These are phyloP conservation scores for Chrysolina americana DNA, from an alignment of 2,888 invertebrate species.

Conservation along the genomic window DNA sequence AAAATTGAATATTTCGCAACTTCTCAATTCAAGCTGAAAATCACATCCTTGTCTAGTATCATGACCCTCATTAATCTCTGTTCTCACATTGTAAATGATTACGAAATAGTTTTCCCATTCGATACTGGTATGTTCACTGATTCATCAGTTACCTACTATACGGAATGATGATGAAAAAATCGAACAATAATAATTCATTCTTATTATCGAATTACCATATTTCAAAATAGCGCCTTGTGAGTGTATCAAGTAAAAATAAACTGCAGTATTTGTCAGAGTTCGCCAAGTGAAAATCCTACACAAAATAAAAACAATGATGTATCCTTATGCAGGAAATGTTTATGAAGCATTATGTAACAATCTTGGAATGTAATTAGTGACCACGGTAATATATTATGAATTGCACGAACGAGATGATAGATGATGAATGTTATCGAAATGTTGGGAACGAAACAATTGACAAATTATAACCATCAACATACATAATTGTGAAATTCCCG, in stretches of 20 bases:
- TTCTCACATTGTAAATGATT: not conserved
- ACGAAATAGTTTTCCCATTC: not conserved
- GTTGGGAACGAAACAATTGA: not conserved
- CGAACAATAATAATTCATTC: not conserved
- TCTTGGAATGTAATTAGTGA: conserved; percentile 9
- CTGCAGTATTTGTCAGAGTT: conserved; percentile 31
- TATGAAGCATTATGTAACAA: conserved; percentile 31
- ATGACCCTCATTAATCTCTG: not conserved
- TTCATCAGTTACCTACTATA: not conserved
- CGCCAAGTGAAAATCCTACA: conserved; percentile 44
- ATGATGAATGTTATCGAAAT: not conserved
- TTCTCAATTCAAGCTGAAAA: not conserved
- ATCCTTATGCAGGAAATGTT: conserved; percentile 41
- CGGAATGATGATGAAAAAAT: not conserved
- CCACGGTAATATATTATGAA: conserved; percentile 1
- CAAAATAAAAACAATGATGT: conserved; percentile 38
- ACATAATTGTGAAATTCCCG: not conserved
- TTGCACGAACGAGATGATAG: not conserved
- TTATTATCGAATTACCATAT: not conserved
- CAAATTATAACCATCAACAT: not conserved
- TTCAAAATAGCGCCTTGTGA: not conserved
- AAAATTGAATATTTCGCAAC: not conserved
- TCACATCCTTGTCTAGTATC: not conserved
- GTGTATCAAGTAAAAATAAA: not conserved
- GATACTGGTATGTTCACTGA: not conserved